Evolutionary conservation across 1,140 invertebrate species (phyloP).

Genomic region (Drosophila bocqueti): DNA sequence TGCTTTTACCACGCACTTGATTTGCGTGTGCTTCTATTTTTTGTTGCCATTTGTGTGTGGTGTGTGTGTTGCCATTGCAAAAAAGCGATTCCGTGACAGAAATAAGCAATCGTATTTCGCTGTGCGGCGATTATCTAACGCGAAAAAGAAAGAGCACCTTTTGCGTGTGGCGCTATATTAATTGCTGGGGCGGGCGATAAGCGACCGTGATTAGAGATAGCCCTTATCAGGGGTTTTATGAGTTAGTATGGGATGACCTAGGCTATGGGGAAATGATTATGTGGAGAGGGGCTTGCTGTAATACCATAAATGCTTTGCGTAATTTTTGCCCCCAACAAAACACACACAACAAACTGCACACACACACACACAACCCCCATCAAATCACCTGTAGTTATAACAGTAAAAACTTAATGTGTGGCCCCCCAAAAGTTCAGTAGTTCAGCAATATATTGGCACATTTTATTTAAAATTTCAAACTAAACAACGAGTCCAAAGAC

Average conservation of each 20-base stretch:
- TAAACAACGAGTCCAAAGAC: background rate
- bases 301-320: slow-evolving; percentile 26
- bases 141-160: slow-evolving; percentile 10
- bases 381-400: slow-evolving; percentile 44
- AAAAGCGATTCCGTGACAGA: slow-evolving; percentile 43
- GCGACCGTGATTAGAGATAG: slow-evolving; percentile 41
- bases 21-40: slow-evolving; percentile 29
- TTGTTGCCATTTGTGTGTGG: slow-evolving; percentile 15
- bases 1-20: slow-evolving; percentile 40
- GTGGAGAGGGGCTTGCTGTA: slow-evolving; percentile 1
- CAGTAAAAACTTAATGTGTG: slow-evolving; percentile 77
- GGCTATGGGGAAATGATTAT: background rate
- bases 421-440: slow-evolving; percentile 18
- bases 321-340: slow-evolving; percentile 14
- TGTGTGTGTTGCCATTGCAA: slow-evolving; percentile 29
- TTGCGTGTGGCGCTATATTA: slow-evolving; percentile 41
- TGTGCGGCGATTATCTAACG: slow-evolving; percentile 38
- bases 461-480: slow-evolving; percentile 18
- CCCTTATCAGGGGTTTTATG: slow-evolving; percentile 14
- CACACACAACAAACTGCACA: slow-evolving; percentile 9
- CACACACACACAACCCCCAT: slow-evolving; percentile 8
- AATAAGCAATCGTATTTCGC: slow-evolving; percentile 39
- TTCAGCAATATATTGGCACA: slow-evolving; percentile 39
- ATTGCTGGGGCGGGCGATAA: slow-evolving; percentile 31
- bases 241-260: slow-evolving; percentile 17